phyloP scores from a whole-genome alignment of 2,888 invertebrate genomes.

The Phaonia tiefii region DNA sequence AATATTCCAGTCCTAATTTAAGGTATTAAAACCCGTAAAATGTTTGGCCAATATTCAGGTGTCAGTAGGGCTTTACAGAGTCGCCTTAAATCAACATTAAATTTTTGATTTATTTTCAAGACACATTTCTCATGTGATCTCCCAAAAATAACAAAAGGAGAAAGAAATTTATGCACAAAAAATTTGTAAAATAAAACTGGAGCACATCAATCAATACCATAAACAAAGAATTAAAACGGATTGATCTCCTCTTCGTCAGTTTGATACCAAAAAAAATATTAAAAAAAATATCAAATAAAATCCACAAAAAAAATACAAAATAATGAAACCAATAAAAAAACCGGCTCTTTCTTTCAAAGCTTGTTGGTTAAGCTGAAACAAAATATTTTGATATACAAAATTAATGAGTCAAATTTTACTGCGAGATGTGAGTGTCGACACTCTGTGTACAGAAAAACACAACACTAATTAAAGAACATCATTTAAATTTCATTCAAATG shows the following conservation, averaged over 20 bases:
- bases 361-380: constrained; percentile 11
- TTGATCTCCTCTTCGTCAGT: constrained; percentile 40
- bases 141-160: neutral
- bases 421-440: too few relatives aligned
- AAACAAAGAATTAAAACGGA: constrained; percentile 35
- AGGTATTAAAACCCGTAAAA: too few relatives aligned
- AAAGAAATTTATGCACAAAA: constrained; percentile 1
- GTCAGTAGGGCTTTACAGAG: neutral
- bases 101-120: neutral
- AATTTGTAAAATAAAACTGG: constrained; percentile 38
- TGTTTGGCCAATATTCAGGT: too few relatives aligned
- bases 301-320: constrained; percentile 25
- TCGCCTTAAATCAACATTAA: neutral
- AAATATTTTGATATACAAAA: neutral
- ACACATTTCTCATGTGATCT: neutral
- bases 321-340: constrained; percentile 42
- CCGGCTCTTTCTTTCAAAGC: constrained; percentile 43
- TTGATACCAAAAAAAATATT: constrained; percentile 43
- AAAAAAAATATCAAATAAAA: constrained; percentile 12
- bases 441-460: too few relatives aligned
- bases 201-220: constrained; percentile 62
- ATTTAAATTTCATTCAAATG: too few relatives aligned
- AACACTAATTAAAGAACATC: too few relatives aligned
- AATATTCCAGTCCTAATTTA: too few relatives aligned
- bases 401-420: too few relatives aligned